Conservation (phyloP, 2,113 vertebrate species). For the Oxygymnocypris stewartii region DNA sequence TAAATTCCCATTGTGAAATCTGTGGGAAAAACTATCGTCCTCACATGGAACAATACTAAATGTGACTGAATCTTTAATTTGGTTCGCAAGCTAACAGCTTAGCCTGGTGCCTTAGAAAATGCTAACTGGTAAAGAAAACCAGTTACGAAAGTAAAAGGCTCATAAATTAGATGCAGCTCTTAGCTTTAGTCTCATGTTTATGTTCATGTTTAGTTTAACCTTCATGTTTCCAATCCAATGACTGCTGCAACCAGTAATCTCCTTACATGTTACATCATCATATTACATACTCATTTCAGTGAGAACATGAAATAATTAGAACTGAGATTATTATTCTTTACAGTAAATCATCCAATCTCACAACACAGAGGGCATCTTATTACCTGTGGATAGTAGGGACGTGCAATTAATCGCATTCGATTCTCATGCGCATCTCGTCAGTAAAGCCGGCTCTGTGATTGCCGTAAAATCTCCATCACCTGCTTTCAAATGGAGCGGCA, state of each 20-base stretch:
- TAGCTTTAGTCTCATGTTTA: not conserved
- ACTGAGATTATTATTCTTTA: too few relatives aligned
- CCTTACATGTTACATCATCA: slow-evolving; percentile 1
- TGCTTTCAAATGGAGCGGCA: too few relatives aligned
- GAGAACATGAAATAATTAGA: not conserved
- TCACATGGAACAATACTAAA: not conserved
- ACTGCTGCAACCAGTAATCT: not conserved
- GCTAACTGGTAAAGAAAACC: not conserved
- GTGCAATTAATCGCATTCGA: too few relatives aligned
- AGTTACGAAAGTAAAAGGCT: not conserved
- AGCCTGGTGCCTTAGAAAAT: not conserved
- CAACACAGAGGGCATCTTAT: too few relatives aligned
- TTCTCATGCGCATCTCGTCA: too few relatives aligned
- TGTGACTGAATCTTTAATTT: not conserved
- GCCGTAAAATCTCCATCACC: too few relatives aligned
- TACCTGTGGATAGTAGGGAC: too few relatives aligned
- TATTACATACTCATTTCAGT: not conserved
- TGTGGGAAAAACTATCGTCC: not conserved
- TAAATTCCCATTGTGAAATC: not conserved
- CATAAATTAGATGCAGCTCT: not conserved
- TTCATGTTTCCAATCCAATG: not conserved
- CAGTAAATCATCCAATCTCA: too few relatives aligned
- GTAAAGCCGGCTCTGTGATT: too few relatives aligned
- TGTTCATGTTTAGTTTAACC: not conserved
- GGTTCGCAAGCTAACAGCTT: not conserved